Evolutionary conservation across 2,797 vertebrate genomes (phyloP), one percentile per base, ranked within the genome.

Genomic region (Psittacula echo): DNA sequence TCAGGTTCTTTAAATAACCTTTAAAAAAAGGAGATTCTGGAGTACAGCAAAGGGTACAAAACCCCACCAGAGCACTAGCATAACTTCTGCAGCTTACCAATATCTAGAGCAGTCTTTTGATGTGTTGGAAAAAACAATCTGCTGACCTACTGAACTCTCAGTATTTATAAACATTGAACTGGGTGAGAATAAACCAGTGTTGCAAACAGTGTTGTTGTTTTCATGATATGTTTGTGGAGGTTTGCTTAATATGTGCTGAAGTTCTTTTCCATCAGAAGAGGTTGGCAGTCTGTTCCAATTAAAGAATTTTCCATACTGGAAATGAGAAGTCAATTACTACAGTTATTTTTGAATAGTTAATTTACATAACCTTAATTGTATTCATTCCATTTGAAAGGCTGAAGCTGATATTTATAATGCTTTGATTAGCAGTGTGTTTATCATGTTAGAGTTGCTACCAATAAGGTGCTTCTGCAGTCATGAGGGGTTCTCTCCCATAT

Each of bases 261-360:
- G 51, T 90, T 97, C 68, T 96, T 89, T 96, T 91, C 80, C 48
- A 44, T 85, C 50, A 53, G 81, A 85, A 92, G 77, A 93, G 68
- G 80, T 78, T 92, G 93, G 51, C 87, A 96, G 83, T 95, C 76
- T 96, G 94, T 97, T 97, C 74, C 90, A 97, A 89, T 98, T 97
- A 97, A 97, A 92, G 85, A 94, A 90, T 95, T 93, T 93, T 96
- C 89, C 62, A 50, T 96, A 88, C 64, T 97, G 92, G 87, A 97
- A 97, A 96, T 93, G 67, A 97, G 90, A 94, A 97, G 93, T 95
- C 90, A 97, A 73, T 98, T 97, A 93, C 89, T 72, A 89, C 92
- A 95, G 95, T 97, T 97, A 95, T 96, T 97, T 97, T 90, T 96
- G 66, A 96, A 91, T 95, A 95, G 79, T 87, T 90, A 85, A 95